Evolutionary conservation across 2,888 invertebrate genomes (phyloP).

Genomic region (Lycophotia porphyrea): DNA sequence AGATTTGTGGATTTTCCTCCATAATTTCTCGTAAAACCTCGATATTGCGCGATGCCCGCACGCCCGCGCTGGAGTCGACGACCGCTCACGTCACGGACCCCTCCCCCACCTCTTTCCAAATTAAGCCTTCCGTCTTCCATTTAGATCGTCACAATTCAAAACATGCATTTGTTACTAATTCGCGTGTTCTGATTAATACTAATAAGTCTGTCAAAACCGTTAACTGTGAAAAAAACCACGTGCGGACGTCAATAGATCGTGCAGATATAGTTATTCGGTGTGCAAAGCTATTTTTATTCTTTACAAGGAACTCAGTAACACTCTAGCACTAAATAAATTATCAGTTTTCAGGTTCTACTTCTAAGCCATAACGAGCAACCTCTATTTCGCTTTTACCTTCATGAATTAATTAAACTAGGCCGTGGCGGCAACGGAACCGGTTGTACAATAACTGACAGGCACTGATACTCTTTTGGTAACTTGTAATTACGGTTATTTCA

Average conservation of each 20-base stretch:
- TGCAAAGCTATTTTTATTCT: constrained; percentile 20
- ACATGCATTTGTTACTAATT: constrained; percentile 68
- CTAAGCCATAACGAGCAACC: constrained; percentile 33
- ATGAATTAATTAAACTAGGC: constrained; percentile 57
- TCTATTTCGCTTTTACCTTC: constrained; percentile 51
- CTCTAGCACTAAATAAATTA: constrained; percentile 32
- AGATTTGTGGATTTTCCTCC: constrained; percentile 70
- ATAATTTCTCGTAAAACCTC: constrained; percentile 69
- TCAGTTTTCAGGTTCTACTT: constrained; percentile 44
- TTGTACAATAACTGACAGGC: constrained; percentile 49
- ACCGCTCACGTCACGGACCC: constrained; percentile 73
- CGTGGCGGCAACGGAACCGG: constrained; percentile 59
- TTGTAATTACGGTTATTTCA: constrained; percentile 56
- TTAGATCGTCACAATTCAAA: constrained; percentile 56
- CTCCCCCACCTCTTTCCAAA: constrained; percentile 60
- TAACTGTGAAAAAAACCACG: constrained; percentile 67
- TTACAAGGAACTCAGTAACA: constrained; percentile 24
- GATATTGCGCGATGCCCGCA: constrained; percentile 60
- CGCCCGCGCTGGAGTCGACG: constrained; percentile 75
- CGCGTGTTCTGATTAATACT: constrained; percentile 74
- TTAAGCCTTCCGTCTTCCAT: constrained; percentile 66
- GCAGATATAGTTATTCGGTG: constrained; percentile 31
- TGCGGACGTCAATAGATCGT: constrained; percentile 52
- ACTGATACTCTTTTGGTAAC: constrained; percentile 53
- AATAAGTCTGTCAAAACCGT: constrained; percentile 73